Base-by-base conservation (phyloP, 2,113 vertebrate species). In the Phylloscopus trochilus region DNA sequence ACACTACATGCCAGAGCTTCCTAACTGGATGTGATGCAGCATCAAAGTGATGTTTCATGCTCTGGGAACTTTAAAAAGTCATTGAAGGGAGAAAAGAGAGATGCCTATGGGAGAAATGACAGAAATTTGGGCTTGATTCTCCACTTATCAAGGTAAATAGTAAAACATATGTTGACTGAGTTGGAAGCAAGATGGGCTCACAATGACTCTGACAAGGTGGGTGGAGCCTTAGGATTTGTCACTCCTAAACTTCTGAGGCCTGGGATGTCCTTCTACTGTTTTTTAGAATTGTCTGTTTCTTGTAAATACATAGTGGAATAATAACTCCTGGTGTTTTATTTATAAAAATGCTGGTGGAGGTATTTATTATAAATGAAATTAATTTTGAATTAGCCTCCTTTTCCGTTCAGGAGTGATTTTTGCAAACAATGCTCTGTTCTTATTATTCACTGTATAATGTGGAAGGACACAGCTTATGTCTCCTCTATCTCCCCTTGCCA, bases 21-120 rank as follows among this genome's bases (percentile, higher is more conserved):
- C 89, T 95, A 92, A 95, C 60, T 95, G 87, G 91, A 95, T 96
- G 96, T 97, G 95, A 96, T 82, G 91, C 68, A 95, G 89, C 92
- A 97, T 98, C 83, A 96, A 97, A 97, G 85, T 89, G 92, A 96
- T 93, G 80, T 96, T 98, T 97, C 95, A 91, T 95, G 90, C 95
- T 96, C 93, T 96, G 90, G 82, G 59, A 95, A 92, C 83, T 86
- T 96, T 58, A 87, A 83, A 83, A 91, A 96, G 64, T 89, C 92
- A 94, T 66, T 82, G 94, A 91, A 96, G 96, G 84, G 78, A 95
- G 88, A 96, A 89, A 92, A 91, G 47, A 16, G 78, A 88, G 89
- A 93, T 93, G 89, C 81, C 84, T 44, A 24, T 85, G 70, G 60
- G 91, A 91, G 63, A 47, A 82, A 59, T 82, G 83, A 93, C 88